A percentile compares a stretch with the other conserved stretches of the same genome.
Conservation (phyloP, 2,113 vertebrate species). For the Otocyon megalotis region DNA sequence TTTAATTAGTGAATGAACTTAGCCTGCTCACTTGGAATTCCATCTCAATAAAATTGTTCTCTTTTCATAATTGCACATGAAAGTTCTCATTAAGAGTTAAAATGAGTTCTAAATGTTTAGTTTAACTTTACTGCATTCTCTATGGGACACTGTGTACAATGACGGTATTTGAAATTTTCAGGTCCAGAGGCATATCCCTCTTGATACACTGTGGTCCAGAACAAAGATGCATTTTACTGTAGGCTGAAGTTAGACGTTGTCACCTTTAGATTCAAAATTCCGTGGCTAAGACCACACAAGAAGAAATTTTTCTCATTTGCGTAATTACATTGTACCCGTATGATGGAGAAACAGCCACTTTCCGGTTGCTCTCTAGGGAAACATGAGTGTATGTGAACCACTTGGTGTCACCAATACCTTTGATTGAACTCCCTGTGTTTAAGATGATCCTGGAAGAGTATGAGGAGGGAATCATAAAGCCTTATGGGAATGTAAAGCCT, state of each 20-base stretch:
- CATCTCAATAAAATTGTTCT: not conserved
- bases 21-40: not conserved
- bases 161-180: not conserved
- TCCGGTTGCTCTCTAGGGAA: not conserved
- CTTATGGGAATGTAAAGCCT: too few relatives aligned
- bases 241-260: not conserved
- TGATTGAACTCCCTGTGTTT: not conserved
- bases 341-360: not conserved
- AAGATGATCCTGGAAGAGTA: not conserved
- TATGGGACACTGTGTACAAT: not conserved
- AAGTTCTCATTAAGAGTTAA: not conserved
- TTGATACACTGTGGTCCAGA: not conserved
- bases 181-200: not conserved
- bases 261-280: not conserved
- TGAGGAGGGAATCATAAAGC: not conserved
- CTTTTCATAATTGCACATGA: not conserved
- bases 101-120: not conserved
- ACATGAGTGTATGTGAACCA: not conserved
- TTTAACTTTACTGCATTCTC: not conserved
- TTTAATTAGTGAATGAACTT: not conserved
- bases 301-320: not conserved
- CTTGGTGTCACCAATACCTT: not conserved
- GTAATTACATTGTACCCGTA: not conserved
- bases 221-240: not conserved
- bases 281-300: not conserved